phyloP scores from a whole-genome alignment of 2,888 invertebrate species.

The Stenodera caucasica region DNA sequence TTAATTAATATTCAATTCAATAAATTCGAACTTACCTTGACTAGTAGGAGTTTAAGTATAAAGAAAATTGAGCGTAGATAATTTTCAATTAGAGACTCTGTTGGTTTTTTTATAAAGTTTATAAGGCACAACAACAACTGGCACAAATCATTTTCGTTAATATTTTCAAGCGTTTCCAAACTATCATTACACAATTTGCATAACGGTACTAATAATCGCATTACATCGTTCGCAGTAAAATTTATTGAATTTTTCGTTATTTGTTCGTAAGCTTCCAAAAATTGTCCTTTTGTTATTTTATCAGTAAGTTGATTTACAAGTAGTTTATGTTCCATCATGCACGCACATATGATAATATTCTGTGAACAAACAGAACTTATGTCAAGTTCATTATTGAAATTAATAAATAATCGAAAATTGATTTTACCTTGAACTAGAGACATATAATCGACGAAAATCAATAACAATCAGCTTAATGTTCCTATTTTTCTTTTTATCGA shows the following conservation, averaged over 20 bases:
- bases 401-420: not conserved
- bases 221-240: not conserved
- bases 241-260: not conserved
- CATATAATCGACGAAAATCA: not conserved
- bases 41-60: conserved; percentile 9
- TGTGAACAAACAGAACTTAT: not conserved
- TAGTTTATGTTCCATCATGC: not conserved
- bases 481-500: not conserved
- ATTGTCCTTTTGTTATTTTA: not conserved
- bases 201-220: not conserved
- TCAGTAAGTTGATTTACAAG: not conserved
- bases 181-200: conserved; percentile 12
- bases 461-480: not conserved
- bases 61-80: conserved; percentile 2
- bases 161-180: conserved; percentile 1
- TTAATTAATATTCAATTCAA: no score
- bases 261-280: not conserved
- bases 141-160: conserved; percentile 8
- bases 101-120: conserved; percentile 3
- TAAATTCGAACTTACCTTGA: conserved; percentile 5
- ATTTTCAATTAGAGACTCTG: not conserved
- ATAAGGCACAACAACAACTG: not conserved
- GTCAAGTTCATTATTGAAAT: not conserved
- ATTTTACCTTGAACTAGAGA: not conserved
- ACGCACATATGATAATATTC: not conserved